These are phyloP conservation scores for Panurus biarmicus DNA, from an alignment of 2,113 vertebrate species.

Conservation along the genomic window DNA sequence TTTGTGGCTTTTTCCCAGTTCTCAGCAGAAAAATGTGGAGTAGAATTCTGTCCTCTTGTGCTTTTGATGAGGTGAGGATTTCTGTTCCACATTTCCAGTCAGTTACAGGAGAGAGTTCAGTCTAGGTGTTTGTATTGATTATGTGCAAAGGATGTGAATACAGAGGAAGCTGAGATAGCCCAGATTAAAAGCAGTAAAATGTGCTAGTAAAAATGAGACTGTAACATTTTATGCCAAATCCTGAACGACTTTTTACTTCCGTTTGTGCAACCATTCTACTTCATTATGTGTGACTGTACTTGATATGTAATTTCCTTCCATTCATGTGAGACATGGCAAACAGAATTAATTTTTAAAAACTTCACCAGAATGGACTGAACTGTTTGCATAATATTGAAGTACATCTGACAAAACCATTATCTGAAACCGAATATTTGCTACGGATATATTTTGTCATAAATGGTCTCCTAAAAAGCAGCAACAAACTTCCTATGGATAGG, in stretches of 20 bases:
- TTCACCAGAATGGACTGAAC: not conserved
- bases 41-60: not conserved
- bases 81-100: not conserved
- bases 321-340: not conserved
- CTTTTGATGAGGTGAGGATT: not conserved
- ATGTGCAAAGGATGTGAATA: not conserved
- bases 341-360: not conserved
- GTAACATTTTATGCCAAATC: not conserved
- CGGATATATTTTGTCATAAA: not conserved
- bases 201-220: not conserved
- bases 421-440: not conserved
- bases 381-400: not conserved
- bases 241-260: not conserved
- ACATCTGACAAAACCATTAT: not conserved
- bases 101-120: not conserved
- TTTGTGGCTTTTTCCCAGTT: not conserved
- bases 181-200: not conserved
- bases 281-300: slow-evolving; percentile 2
- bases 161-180: not conserved
- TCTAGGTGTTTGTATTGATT: not conserved
- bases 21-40: not conserved
- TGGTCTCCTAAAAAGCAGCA: not conserved
- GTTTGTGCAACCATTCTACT: not conserved
- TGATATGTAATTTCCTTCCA: slow-evolving; percentile 38
- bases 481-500: not conserved